Conservation (phyloP, 2,888 invertebrate species). For the Salticus scenicus region DNA sequence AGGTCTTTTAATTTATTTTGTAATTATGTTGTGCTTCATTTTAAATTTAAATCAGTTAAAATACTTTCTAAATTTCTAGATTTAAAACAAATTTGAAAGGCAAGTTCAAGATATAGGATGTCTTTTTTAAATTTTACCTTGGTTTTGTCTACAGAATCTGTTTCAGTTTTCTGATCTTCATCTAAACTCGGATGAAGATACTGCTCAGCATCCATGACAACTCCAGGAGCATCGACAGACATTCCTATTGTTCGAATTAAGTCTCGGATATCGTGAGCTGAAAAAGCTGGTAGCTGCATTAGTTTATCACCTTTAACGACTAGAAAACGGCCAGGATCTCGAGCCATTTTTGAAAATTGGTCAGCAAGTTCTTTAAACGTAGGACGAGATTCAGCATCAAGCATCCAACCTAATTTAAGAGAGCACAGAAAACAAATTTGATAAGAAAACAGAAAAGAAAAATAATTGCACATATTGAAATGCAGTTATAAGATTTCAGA, state of each 20-base stretch:
- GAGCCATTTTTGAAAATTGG: constrained; percentile 95
- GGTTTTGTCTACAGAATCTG: constrained; percentile 54
- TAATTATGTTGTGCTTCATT: too few relatives aligned
- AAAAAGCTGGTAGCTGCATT: constrained; percentile 87
- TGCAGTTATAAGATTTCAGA: background rate
- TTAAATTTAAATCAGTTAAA: too few relatives aligned
- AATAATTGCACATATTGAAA: background rate
- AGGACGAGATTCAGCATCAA: constrained; percentile 95
- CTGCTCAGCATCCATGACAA: constrained; percentile 90
- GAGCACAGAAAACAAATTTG: too few relatives aligned
- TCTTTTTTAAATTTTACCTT: constrained; percentile 46
- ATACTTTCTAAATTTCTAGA: too few relatives aligned
- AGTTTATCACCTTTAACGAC: constrained; percentile 94
- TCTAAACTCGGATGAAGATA: constrained; percentile 88
- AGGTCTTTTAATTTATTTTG: too few relatives aligned
- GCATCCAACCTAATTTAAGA: constrained; percentile 84
- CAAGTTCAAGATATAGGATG: too few relatives aligned
- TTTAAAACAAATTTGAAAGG: too few relatives aligned
- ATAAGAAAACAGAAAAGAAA: background rate
- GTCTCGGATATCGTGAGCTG: constrained; percentile 87
- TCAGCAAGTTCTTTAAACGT: constrained; percentile 94
- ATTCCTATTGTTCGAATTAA: constrained; percentile 84
- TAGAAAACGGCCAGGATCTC: constrained; percentile 96
- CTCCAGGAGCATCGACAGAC: constrained; percentile 85
- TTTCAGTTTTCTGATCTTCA: constrained; percentile 56